phyloP scores from a whole-genome alignment of 2,888 invertebrate genomes.

The Drosophila aldrichi region DNA sequence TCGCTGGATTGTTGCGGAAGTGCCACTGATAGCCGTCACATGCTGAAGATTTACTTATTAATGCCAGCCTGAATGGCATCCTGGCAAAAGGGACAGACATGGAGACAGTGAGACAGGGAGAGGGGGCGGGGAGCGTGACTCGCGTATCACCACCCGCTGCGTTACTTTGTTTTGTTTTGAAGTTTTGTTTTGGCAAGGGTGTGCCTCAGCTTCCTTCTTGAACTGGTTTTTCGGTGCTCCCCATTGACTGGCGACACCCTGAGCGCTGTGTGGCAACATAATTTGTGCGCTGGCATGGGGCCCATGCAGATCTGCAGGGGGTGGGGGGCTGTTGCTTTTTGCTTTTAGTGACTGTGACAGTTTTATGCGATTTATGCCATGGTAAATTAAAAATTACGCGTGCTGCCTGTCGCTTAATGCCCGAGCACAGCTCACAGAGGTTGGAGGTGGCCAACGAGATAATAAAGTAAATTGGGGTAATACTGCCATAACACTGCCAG shows the following conservation, averaged over 20 bases:
- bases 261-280: conserved; percentile 61
- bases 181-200: conserved; percentile 40
- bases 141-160: conserved; percentile 39
- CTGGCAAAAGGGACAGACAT: conserved; percentile 44
- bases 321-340: conserved; percentile 73
- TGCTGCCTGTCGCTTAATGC: conserved; percentile 45
- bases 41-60: conserved; percentile 79
- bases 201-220: conserved; percentile 6
- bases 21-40: conserved; percentile 79
- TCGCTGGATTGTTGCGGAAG: conserved; percentile 49
- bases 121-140: not conserved
- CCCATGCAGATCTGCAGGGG: conserved; percentile 19
- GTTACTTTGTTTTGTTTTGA: conserved; percentile 67
- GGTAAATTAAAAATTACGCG: conserved; percentile 79
- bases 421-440: conserved; percentile 1
- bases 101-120: not conserved
- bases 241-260: conserved; percentile 76
- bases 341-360: conserved; percentile 81
- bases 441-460: conserved; percentile 12
- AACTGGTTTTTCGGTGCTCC: conserved; percentile 29
- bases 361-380: conserved; percentile 81
- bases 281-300: conserved; percentile 59
- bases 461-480: conserved; percentile 49
- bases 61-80: conserved; percentile 72
- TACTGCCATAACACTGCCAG: not conserved